A percentile compares a stretch with the other conserved stretches of the same genome.
phyloP scores from a whole-genome alignment of 2,113 vertebrate genomes.

The pig (Sus scrofa) region T2T-Sscrofa CM000820.6:123189501-123190000 shows the following conservation, averaged over 20 bases:
- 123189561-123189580: not conserved
- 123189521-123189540: not conserved
- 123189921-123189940: not conserved
- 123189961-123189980: conserved; percentile 64
- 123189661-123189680: not conserved
- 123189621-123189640: not conserved
- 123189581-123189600: not conserved
- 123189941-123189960: conserved; percentile 51
- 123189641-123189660: not conserved
- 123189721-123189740: conserved; percentile 34
- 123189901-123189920: not conserved
- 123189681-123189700: not conserved
- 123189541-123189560: not conserved
- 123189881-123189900: not conserved
- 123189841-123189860: conserved; percentile 60
- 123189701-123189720: not conserved
- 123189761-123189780: conserved; percentile 22
- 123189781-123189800: conserved; percentile 13
- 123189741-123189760: not conserved
- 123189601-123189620: not conserved
- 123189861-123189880: conserved; percentile 66
- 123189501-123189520: not conserved
- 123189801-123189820: conserved; percentile 7
- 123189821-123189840: not conserved
- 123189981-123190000: conserved; percentile 73